phyloP scores from a whole-genome alignment of 2,797 vertebrate genomes.

The Neomorphus geoffroyi region DNA sequence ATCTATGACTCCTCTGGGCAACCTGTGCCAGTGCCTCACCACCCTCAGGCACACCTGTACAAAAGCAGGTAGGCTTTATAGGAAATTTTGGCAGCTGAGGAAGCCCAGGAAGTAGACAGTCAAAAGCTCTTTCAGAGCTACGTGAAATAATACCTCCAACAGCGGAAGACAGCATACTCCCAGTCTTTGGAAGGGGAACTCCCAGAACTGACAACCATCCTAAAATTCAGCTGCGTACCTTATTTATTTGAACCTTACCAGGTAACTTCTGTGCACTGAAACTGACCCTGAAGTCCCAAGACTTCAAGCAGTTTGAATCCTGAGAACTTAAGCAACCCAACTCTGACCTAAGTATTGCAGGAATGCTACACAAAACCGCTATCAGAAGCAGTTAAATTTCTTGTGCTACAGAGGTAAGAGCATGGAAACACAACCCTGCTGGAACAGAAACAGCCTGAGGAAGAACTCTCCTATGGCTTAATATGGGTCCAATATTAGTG shows the following conservation, averaged over 20 bases:
- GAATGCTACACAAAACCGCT: too few species aligned
- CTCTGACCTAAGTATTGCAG: background rate
- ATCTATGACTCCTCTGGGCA: too few species aligned
- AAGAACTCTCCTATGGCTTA: background rate
- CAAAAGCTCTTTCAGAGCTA: background rate
- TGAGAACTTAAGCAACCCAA: background rate
- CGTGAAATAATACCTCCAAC: background rate
- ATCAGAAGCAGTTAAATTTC: background rate
- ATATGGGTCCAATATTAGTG: background rate
- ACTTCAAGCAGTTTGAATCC: background rate
- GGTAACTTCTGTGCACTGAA: background rate
- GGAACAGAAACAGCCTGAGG: background rate
- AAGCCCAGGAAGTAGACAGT: background rate
- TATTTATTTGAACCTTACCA: background rate
- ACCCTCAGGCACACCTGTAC: background rate
- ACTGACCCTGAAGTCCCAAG: background rate
- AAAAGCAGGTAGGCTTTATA: background rate
- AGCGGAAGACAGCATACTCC: background rate
- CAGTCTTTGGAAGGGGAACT: background rate
- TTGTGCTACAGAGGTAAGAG: background rate
- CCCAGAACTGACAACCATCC: background rate
- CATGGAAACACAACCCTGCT: background rate
- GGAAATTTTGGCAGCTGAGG: background rate
- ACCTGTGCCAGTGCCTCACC: too few species aligned
- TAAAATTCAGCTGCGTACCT: background rate